Evolutionary conservation across 2,797 vertebrate species (phyloP).

Genomic region (Erithacus rubecula): DNA sequence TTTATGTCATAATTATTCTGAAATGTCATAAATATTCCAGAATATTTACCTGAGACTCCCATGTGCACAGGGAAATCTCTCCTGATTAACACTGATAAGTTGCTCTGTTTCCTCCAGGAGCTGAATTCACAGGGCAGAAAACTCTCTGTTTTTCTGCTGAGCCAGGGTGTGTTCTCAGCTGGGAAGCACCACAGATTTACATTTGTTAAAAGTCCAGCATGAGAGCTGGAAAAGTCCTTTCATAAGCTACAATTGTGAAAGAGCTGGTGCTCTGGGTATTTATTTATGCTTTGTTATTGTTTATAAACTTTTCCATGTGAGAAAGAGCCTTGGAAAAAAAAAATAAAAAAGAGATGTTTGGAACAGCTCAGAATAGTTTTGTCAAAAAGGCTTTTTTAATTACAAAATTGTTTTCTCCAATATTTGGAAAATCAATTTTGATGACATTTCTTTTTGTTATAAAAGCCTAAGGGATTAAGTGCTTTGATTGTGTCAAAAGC

Average conservation of each 20-base stretch:
- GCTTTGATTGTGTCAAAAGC: background rate
- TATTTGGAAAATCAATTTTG: constrained; percentile 31
- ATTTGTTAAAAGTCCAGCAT: background rate
- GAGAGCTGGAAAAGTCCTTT: background rate
- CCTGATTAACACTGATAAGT: accelerated
- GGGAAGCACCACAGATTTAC: background rate
- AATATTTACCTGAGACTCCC: background rate
- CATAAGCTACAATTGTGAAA: background rate
- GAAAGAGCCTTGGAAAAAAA: background rate
- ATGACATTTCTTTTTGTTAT: background rate
- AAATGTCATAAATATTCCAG: background rate
- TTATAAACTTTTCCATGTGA: background rate
- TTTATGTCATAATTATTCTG: no score
- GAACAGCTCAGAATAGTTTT: background rate
- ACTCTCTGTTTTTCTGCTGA: background rate
- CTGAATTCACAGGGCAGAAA: background rate
- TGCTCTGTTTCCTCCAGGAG: background rate
- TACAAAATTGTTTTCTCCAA: background rate
- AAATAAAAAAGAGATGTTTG: background rate
- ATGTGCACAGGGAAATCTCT: background rate
- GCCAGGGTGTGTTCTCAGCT: background rate
- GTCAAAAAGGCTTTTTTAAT: background rate
- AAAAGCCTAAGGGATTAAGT: background rate
- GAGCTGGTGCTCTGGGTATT: background rate
- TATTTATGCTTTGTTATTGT: background rate